A percentile compares a stretch with the other conserved stretches of the same genome.
Conservation (phyloP, 2,113 vertebrate species). For the Xiphophorus maculatus region DNA sequence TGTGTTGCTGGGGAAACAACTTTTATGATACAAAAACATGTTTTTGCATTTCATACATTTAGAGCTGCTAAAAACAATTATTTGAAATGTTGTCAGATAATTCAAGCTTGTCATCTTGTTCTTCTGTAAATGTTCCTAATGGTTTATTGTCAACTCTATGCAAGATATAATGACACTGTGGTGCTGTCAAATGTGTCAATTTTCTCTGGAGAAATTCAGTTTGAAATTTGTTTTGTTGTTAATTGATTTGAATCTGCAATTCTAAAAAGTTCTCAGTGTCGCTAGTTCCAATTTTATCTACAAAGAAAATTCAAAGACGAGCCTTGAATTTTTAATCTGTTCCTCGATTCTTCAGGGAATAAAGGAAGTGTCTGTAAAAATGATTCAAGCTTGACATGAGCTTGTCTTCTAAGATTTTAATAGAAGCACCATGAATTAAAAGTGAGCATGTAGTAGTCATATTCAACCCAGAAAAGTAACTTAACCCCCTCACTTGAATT, state of each 20-base stretch:
- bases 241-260: not conserved
- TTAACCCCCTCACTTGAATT: not conserved
- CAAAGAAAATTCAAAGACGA: conserved; percentile 1
- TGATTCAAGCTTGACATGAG: conserved; percentile 1
- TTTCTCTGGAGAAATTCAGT: too few species aligned
- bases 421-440: conserved; percentile 11
- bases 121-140: too few species aligned
- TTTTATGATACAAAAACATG: too few species aligned
- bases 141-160: too few species aligned
- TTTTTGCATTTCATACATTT: too few species aligned
- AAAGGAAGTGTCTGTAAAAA: conserved; percentile 1
- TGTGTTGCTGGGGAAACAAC: too few species aligned
- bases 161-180: too few species aligned
- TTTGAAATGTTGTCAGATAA: too few species aligned
- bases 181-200: too few species aligned
- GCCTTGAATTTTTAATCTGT: conserved; percentile 15
- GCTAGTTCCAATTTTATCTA: not conserved
- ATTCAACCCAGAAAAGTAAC: conserved; percentile 1
- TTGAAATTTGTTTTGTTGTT: too few species aligned
- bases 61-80: too few species aligned
- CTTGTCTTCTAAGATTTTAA: not conserved
- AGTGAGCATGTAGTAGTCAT: not conserved
- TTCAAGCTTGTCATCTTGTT: too few species aligned
- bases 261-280: not conserved
- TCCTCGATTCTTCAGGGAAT: not conserved